Percentiles rank a stretch among this genome's conserved stretches.
Evolutionary conservation across 1,140 invertebrate genomes (phyloP).

Genomic region (Camponotus floridanus): DNA sequence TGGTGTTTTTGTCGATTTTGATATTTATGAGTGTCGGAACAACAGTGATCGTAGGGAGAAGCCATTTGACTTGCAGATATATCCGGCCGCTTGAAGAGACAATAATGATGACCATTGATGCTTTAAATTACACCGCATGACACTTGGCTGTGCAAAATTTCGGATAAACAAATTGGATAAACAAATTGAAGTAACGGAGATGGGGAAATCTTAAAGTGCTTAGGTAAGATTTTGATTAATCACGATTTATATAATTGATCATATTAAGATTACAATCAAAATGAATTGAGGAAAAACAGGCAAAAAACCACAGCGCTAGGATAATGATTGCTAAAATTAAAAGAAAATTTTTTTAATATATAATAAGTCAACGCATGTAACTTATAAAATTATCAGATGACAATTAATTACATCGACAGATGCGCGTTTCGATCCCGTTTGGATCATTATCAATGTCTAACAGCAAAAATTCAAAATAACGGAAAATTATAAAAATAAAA

Average conservation of each 20-base stretch:
- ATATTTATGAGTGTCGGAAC: neutral
- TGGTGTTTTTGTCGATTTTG: neutral
- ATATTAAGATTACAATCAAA: neutral
- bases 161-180: constrained; percentile 24
- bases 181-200: constrained; percentile 8
- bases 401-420: no score
- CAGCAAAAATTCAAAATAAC: no score
- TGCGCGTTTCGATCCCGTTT: no score
- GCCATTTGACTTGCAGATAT: neutral
- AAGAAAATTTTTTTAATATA: no score
- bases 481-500: no score
- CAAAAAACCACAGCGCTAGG: no score
- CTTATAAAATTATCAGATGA: no score
- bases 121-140: constrained; percentile 8
- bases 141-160: neutral
- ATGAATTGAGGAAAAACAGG: no score
- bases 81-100: neutral
- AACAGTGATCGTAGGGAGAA: neutral
- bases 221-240: constrained; percentile 37
- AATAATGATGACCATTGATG: constrained; percentile 1
- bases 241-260: neutral
- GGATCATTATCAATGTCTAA: no score
- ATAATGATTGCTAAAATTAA: no score
- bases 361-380: no score
- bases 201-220: constrained; percentile 3